Percentiles rank a stretch among this genome's conserved stretches.
phyloP scores from a whole-genome alignment of 1,140 invertebrate genomes.

The Augochlora pura region DNA sequence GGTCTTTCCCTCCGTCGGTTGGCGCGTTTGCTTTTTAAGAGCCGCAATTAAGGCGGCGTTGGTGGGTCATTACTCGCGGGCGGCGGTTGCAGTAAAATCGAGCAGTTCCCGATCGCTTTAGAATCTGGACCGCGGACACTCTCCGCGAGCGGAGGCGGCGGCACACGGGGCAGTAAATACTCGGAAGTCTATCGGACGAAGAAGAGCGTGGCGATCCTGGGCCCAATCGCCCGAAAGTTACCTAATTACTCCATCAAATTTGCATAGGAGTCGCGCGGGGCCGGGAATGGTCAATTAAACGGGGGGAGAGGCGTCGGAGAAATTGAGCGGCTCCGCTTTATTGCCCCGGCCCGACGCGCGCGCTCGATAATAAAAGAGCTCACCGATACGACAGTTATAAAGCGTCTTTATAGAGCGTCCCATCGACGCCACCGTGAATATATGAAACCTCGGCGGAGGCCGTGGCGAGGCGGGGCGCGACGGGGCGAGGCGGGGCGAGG shows the following conservation, averaged over 20 bases:
- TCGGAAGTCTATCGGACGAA: neutral
- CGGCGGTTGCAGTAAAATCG: neutral
- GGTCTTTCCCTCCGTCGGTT: neutral
- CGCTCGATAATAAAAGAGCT: neutral
- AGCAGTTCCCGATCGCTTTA: neutral
- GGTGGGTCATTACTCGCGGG: neutral
- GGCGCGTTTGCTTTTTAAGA: neutral
- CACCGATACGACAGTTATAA: conserved; percentile 31
- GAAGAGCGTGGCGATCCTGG: no score
- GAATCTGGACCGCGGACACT: neutral
- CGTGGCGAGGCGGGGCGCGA: no score
- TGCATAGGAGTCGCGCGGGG: neutral
- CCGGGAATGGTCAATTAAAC: conserved; percentile 13
- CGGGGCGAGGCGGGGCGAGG: no score
- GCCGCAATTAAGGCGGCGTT: neutral
- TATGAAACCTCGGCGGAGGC: neutral
- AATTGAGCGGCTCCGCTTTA: conserved; percentile 5
- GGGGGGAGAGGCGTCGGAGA: neutral
- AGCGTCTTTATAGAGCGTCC: conserved; percentile 11
- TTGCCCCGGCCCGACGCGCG: neutral
- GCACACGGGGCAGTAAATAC: neutral
- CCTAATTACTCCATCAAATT: conserved; percentile 29
- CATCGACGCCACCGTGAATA: conserved; percentile 8
- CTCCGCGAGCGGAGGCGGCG: no score
- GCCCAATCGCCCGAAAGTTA: neutral